A percentile compares a stretch with the other conserved stretches of the same genome.
These are phyloP conservation scores for Galemys pyrenaicus DNA, from an alignment of 2,113 vertebrate species.

Conservation along the genomic window DNA sequence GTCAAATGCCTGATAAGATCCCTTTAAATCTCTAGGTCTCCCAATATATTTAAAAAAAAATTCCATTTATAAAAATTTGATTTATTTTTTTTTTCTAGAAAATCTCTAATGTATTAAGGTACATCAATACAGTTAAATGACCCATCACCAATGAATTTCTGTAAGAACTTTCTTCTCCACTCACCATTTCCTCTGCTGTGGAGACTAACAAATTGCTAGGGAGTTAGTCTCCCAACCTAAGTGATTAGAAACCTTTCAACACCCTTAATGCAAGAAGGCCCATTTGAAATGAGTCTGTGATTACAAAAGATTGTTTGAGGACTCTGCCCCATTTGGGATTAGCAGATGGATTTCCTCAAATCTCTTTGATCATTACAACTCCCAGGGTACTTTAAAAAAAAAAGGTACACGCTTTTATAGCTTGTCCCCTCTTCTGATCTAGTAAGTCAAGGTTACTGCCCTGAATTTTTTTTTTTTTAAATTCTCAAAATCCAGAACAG, in stretches of 20 bases:
- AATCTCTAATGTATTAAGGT: constrained; percentile 13
- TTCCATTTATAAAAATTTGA: constrained; percentile 52
- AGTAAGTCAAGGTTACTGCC: neutral
- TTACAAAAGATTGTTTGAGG: constrained; percentile 1
- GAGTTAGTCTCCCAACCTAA: neutral
- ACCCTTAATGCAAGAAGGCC: neutral
- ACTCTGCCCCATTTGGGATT: neutral
- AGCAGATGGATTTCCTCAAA: neutral
- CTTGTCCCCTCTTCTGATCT: neutral
- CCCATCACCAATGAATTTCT: constrained; percentile 22
- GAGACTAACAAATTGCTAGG: constrained; percentile 23
- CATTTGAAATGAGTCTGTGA: neutral
- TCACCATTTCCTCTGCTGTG: neutral
- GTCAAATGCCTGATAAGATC: neutral
- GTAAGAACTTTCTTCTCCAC: neutral
- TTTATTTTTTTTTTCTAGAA: constrained; percentile 46
- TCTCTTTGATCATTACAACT: neutral
- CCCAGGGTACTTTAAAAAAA: neutral
- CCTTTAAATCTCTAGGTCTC: constrained; percentile 20
- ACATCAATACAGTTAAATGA: constrained; percentile 46
- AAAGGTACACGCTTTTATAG: neutral
- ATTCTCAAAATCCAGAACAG: neutral
- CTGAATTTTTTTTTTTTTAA: neutral
- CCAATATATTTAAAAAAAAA: neutral
- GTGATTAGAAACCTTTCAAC: constrained; percentile 23